Evolutionary conservation across 1,140 invertebrate genomes (phyloP), one percentile per base, ranked within the genome.

Genomic region (Euura lappo): DNA sequence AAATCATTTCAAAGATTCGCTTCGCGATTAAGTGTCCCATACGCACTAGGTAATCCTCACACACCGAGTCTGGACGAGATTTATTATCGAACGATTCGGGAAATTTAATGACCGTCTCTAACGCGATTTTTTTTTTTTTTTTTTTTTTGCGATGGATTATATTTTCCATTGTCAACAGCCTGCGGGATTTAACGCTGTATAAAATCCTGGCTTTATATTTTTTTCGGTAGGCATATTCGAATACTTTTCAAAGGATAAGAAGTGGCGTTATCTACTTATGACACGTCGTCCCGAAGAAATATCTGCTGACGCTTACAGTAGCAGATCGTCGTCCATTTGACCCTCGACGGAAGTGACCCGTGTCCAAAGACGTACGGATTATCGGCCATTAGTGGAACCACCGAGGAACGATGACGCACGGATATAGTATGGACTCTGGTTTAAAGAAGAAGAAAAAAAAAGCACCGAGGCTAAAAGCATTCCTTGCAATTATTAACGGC

Each of bases 231-330:
- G 28, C 28, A 28, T 28, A 28, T 28, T 28, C 28, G 28, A 28
- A 28, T 28, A 28, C 28, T 28, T 28, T 28, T 28, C 1, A 4
- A n/a, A 60, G 51, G 51, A 60, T 60, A 60, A 60, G 51, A 60
- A 60, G 51, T 60, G 51, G 51, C 51, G 51, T 60, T 11, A 60
- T 60, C 51, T 60, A 60, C 51, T 60, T 60, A 60, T n/a, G 51
- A 60, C 51, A 60, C 51, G 51, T 60, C 13, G 8, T n/a, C 28
- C 28, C 28, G 28, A 60, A 60, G 51, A 60, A 60, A 60, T 60
- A 60, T 60, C 51, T 60, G 51, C 51, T 60, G 51, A 60, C 51
- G 28, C 28, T 28, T 28, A 28, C 28, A 28, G 28, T 28, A 28
- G 28, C 28, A 28, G 28, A 28, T 28, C 28, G 28, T 28, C 28